Evolutionary conservation across 2,888 invertebrate genomes (phyloP), one percentile per base, ranked within the genome.

Genomic region (Machimus rusticus): DNA sequence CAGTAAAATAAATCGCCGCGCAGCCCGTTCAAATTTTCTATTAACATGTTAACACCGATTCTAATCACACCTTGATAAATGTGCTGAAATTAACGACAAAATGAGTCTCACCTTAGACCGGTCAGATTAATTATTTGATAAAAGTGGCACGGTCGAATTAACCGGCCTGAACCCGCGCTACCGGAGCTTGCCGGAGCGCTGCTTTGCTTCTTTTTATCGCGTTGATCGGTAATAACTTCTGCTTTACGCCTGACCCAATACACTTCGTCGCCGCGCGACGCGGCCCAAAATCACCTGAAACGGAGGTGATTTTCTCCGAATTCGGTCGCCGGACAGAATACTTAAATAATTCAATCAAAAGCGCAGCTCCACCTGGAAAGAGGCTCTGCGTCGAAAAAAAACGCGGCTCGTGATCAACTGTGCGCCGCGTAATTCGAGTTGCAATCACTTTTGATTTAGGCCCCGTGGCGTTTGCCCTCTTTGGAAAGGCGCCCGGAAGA

Each of bases 401-500:
- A 39, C 39, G 82, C 34, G 23, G 57, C 82, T 55, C 46, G 37
- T 28, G 81, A 81, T 23, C 81, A 81, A 28, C 81, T 55, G 51
- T 19, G 51, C 55, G 57, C 31, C 74, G 86, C 86, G 86, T 86
- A 86, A 86, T 86, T 76, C 86, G 76, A 76, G 86, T 86, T 86
- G 86, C 86, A 76, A 76, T 86, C 76, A 46, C 76, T 86, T 86
- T 86, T 86, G 76, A 86, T 74, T 86, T 86, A 76, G 43, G 34
- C 39, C 86, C 46, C 86, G 76, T 86, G 28, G 46, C 12, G 12
- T 39, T 74, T 31, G 46, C 66, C 31, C 46, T 39, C 86, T 76
- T 86, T 31, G 51, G 39, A 76, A 76, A 86, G 46, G 85, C 74
- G 85, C 31, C 57, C 34, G 55, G 51, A 82, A 82, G 82, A 82